Evolutionary conservation across 1,140 invertebrate genomes (phyloP), one percentile per base, ranked within the genome.

Genomic region (Heterodera carotae): DNA sequence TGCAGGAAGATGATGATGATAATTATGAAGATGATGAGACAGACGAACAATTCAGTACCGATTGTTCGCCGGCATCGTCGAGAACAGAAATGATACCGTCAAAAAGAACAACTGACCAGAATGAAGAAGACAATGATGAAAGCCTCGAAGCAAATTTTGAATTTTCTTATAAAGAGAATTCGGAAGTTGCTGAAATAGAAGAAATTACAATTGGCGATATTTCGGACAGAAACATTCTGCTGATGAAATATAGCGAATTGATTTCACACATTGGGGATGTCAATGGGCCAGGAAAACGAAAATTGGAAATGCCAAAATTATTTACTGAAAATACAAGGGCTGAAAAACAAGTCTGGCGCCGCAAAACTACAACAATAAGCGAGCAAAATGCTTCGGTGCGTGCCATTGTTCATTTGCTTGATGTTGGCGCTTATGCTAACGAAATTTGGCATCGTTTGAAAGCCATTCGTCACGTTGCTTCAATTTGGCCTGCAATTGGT

Each of bases 381-480:
- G 3, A 53, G 18, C 18, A 53, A 22, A 22, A 53, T 10, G 48
- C 48, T 15, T 53, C 48, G 12, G 48, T 53, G 48, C 6, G 48
- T 15, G 48, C 48, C 48, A 53, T 53, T 53, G 48, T 53, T 22
- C 48, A 53, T 53, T 22, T 53, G 48, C 48, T 53, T 22, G 48
- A 53, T 22, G 12, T 53, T 53, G 48, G 48, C 48, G 22, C 22
- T 53, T 53, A 53, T 22, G 48, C 12, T 15, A 53, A 62, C 48
- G 29, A 64, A 39, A 60, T 74, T 74, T 60, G 56, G 64, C 36
- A 74, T 62, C 56, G 4, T 4, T 53, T 53, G 48, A 53, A 53
- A 15, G 48, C 48, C 18, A 53, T 53, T 53, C 5, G 18, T 18
- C 48, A 18, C 4, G 18, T 53, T 53, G 48, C 12, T 10, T 4